Evolutionary conservation across 1,140 invertebrate species (phyloP), one percentile per base, ranked within the genome.

Genomic region (Mya arenaria): DNA sequence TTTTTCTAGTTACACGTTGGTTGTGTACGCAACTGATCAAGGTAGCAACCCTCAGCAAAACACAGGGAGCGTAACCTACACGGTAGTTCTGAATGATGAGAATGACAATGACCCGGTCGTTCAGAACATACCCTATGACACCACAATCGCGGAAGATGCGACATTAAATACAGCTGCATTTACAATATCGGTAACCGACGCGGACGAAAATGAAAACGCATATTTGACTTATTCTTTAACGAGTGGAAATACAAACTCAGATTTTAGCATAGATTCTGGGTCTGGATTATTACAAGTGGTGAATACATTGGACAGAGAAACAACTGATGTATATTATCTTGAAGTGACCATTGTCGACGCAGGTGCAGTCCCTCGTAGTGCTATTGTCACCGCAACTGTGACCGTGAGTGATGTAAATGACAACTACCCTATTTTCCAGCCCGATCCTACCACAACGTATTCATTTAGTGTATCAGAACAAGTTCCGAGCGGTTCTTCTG

Each of bases 351-450:
- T 89, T 25, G 55, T 63, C 0, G 89, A 90, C 69, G 75, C 85
- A 55, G 88, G 87, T 17, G 56, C 69, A 4, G 19, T 69, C 36
- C 34, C 84, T 1, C 23, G 72, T 32, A 73, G 56, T 39, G 69
- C 82, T 6, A 77, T 72, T n/a, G 62, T 77, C 0, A 87, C 81
- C n/a, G 78, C 78, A 10, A 84, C 83, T 17, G 73, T 89, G 3
- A 68, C 82, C n/a, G 66, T 90, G 1, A 69, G 39, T 23, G 88
- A 90, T 81, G 39, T 87, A 1, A 90, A 90, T 83, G 89, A 90
- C 81, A 88, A 88, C 52, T 17, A 39, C 19, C 87, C 87, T 17
- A 63, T 52, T 13, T 88, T 85, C 66, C 74, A 75, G 17, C 66
- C 75, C 13, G 34, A 30, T 28, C 25, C 65, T 25, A 66, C 66